Evolutionary conservation across 2,888 invertebrate genomes (phyloP).

Genomic region (Drosophila birchii): DNA sequence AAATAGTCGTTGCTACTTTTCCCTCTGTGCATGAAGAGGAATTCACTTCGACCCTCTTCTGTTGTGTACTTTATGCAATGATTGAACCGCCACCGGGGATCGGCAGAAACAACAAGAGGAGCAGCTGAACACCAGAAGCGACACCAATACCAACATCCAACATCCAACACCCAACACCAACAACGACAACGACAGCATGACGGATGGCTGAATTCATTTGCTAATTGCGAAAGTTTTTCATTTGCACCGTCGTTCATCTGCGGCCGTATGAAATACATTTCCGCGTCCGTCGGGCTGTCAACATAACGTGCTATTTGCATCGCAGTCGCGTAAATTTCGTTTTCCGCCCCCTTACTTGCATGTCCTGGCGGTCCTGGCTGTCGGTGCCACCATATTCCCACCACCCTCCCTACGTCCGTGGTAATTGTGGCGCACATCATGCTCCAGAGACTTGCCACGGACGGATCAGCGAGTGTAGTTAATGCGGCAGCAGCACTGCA

Average conservation of each 20-base stretch:
- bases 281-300: constrained; percentile 54
- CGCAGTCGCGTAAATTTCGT: constrained; percentile 54
- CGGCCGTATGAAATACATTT: constrained; percentile 49
- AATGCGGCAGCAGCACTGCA: constrained; percentile 13
- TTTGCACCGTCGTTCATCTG: constrained; percentile 50
- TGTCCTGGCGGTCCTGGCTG: background rate
- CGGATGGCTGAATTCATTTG: constrained; percentile 83
- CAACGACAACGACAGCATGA: constrained; percentile 76
- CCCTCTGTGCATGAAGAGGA: background rate
- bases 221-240: constrained; percentile 82
- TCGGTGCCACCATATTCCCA: constrained; percentile 3
- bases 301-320: constrained; percentile 56
- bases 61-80: constrained; percentile 51
- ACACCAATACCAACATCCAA: background rate
- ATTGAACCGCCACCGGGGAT: constrained; percentile 79
- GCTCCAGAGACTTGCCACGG: constrained; percentile 49
- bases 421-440: constrained; percentile 36
- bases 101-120: constrained; percentile 63
- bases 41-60: background rate
- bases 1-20: background rate
- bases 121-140: constrained; percentile 6
- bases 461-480: constrained; percentile 35
- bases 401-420: constrained; percentile 26
- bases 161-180: background rate
- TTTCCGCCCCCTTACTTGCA: constrained; percentile 23